Base-by-base conservation (phyloP, 37 sponge, comb jelly and placozoan species). In the Aplysina aerophoba region DNA sequence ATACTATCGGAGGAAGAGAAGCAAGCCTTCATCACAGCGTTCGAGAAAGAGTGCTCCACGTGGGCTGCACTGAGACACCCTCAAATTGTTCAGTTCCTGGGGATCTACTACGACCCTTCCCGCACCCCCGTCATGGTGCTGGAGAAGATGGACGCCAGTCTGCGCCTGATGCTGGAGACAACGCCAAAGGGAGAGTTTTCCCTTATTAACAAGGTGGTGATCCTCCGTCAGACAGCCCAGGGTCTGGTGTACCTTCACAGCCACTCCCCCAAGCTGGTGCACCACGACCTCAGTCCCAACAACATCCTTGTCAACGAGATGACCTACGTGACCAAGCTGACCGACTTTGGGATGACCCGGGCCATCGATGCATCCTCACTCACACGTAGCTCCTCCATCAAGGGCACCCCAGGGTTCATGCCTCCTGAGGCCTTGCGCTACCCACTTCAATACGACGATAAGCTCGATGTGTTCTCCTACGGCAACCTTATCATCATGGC, bases 231-330 rank as follows among this genome's bases (percentile, higher is more conserved):
- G 24, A 12, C 8, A 8, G 24, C 27, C 65, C 30, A 28, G 24
- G 65, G 65, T 24, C 65, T 63, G 28, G 28, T 24, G 24, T 63
- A 63, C 65, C 65, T 63, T 28, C 65, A 63, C 30, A 28, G 65
- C 24, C 24, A 28, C 24, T 30, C 24, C 30, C 65, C 65, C 24
- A 24, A 24, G 65, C 5, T 63, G 24, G 65, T 63, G 27, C 65
- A 63, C 11, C n/a, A 33, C 30, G 39, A 74, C 37, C 50, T 36
- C 44, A 74, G 36, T 44, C 39, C 44, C 39, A 74, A 44, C 65
- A 63, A 63, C 30, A 63, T 63, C 50, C 50, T 44, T 8, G 50
- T 44, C 50, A 44, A 44, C 50, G 50, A 44, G 50, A 8, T 44
- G 50, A 44, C 50, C 50, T 44, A 44, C 50, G 6, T 44, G 50